phyloP scores from a whole-genome alignment of 2,888 invertebrate genomes.

The Drepanosiphum platanoidis region DNA sequence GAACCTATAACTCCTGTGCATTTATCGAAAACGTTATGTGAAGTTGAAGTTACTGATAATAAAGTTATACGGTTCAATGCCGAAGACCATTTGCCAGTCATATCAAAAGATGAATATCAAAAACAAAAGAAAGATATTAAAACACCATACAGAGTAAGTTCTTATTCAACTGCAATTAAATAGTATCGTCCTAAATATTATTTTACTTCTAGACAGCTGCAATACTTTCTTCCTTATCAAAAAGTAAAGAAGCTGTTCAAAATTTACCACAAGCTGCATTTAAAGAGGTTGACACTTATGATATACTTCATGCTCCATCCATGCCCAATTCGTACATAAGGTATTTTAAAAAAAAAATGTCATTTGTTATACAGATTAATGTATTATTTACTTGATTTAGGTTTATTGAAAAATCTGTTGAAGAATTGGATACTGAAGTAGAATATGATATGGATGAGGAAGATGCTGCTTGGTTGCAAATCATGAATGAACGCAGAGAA shows the following conservation, averaged over 20 bases:
- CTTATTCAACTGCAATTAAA: background rate
- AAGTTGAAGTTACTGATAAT: conserved; percentile 52
- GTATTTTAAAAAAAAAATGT: too few species aligned
- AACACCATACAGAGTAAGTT: conserved; percentile 22
- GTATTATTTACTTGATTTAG: conserved; percentile 67
- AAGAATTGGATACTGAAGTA: conserved; percentile 90
- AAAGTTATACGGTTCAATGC: conserved; percentile 56
- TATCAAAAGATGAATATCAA: conserved; percentile 36
- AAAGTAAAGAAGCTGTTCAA: conserved; percentile 67
- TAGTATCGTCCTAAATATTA: background rate
- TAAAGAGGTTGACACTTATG: conserved; percentile 79
- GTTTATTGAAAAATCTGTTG: conserved; percentile 93
- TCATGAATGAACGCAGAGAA: conserved; percentile 85
- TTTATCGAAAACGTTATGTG: conserved; percentile 52
- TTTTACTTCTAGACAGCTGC: conserved; percentile 36
- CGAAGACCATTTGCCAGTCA: conserved; percentile 48
- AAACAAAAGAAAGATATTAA: conserved; percentile 38
- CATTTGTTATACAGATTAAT: background rate
- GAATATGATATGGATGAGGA: conserved; percentile 99
- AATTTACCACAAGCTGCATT: conserved; percentile 78
- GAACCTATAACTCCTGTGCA: conserved; percentile 53
- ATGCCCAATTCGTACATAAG: conserved; percentile 83
- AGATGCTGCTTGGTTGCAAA: conserved; percentile 92
- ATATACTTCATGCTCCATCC: conserved; percentile 83
- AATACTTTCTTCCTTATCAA: conserved; percentile 52